Evolutionary conservation across 2,888 invertebrate species (phyloP).

Genomic region (Eulithis testata): DNA sequence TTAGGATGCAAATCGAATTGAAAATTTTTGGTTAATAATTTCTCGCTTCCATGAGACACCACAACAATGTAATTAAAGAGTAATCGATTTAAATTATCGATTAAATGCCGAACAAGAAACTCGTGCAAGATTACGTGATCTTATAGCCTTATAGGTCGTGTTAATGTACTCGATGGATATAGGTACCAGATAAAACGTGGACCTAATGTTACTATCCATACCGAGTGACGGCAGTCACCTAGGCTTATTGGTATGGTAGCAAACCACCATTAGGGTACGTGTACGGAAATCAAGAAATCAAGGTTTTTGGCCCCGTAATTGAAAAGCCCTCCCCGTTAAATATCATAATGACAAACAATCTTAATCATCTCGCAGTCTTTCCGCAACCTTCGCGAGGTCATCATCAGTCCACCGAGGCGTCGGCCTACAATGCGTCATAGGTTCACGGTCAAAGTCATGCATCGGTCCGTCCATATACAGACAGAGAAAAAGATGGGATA

Average conservation of each 20-base stretch:
- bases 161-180: background rate
- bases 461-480: background rate
- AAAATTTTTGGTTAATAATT: too few relatives aligned
- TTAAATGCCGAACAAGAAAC: slow-evolving; percentile 9
- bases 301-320: background rate
- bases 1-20: too few relatives aligned
- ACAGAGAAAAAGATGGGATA: background rate
- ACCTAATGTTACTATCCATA: background rate
- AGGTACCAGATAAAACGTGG: background rate
- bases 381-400: slow-evolving; percentile 27
- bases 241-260: background rate
- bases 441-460: slow-evolving; percentile 30
- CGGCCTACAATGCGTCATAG: slow-evolving; percentile 17
- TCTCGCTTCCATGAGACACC: too few relatives aligned
- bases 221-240: background rate
- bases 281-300: background rate
- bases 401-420: slow-evolving; percentile 25
- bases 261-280: background rate
- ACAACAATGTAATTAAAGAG: slow-evolving; percentile 1
- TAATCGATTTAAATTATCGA: slow-evolving; percentile 8
- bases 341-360: slow-evolving; percentile 3
- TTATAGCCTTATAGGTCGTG: slow-evolving; percentile 9
- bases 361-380: slow-evolving; percentile 7
- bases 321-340: background rate
- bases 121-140: slow-evolving; percentile 17